Evolutionary conservation across 2,888 invertebrate species (phyloP).

Genomic region (Cryptophagus acutangulus): DNA sequence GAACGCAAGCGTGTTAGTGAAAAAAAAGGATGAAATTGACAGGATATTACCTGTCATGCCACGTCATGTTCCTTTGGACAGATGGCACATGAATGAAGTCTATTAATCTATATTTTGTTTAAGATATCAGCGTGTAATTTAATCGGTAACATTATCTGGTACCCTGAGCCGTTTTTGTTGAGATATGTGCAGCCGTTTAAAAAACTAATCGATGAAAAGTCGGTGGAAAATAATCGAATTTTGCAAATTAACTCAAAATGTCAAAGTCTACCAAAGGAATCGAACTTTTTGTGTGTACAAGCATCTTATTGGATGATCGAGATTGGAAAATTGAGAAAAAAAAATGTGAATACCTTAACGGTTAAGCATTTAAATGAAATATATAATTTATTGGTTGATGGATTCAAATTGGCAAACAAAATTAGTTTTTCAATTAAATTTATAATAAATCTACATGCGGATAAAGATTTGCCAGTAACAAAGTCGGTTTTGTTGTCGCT

Average conservation of each 20-base stretch:
- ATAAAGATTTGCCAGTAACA: constrained; percentile 70
- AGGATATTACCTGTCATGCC: no score
- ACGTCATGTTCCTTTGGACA: no score
- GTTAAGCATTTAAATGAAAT: constrained; percentile 54
- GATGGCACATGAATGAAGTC: no score
- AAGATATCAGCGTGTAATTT: constrained; percentile 74
- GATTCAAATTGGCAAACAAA: constrained; percentile 46
- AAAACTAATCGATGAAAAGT: constrained; percentile 51
- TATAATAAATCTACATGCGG: constrained; percentile 66
- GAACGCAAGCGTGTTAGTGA: no score
- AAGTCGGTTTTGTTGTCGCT: constrained; percentile 69
- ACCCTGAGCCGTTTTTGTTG: constrained; percentile 75
- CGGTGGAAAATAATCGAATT: constrained; percentile 50
- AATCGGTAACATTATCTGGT: constrained; percentile 77
- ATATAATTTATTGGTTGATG: constrained; percentile 54
- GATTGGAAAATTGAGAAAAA: constrained; percentile 52
- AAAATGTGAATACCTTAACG: constrained; percentile 49
- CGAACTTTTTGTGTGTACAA: constrained; percentile 50
- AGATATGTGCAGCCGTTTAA: constrained; percentile 58
- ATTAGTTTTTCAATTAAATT: constrained; percentile 50
- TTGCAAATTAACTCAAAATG: constrained; percentile 55
- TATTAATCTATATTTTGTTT: constrained; percentile 9
- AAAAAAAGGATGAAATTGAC: no score
- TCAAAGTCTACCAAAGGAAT: constrained; percentile 59
- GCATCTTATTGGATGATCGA: constrained; percentile 60